Base-by-base conservation (phyloP, 2,888 invertebrate genomes). In the Ochropleura leucogaster region DNA sequence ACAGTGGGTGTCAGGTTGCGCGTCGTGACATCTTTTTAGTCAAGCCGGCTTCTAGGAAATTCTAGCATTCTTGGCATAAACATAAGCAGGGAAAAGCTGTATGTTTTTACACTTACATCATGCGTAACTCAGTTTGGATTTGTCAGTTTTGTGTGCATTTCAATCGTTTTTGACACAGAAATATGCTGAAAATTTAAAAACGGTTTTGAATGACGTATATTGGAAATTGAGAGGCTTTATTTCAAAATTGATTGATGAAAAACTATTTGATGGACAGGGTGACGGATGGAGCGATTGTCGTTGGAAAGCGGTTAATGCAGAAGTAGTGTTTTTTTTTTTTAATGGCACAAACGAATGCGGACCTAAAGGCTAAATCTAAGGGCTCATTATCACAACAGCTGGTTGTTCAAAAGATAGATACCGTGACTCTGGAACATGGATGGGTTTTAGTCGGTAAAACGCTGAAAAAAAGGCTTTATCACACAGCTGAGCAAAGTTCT, bases 221-320 rank as follows among this genome's bases (percentile, higher is more conserved):
- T 18, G 51, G 42, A 8, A 47, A 49, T 40, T 7, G 46, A 16
- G 12, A 44, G n/a, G 44, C 3, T 77, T 59, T 53, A 42, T 60
- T 65, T 47, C 42, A 18, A 47, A 44, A 51, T 47, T 82, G n/a
- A 82, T 65, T 59, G 77, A 64, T 65, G 57, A 53, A 59, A 76
- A 46, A 65, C 46, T 82, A 51, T 53, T 53, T 66, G 67, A 77
- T 77, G 16, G 18, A 55, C 53, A 53, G 4, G 30, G 8, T 5
- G 42, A n/a, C 49, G 12, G 14, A 51, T 51, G 47, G 20, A 10
- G 12, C 1, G 59, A 30, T 30, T n/a, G 30, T 14, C 14, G 3
- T 47, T 65, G 30, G 3, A 53, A 6, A 53, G n/a, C n/a, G n/a
- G 51, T 55, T 44, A 62, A 74, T 49, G 9, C 30, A 20, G 42